Base-by-base conservation (phyloP, 2,797 vertebrate genomes). In the Ataeniobius toweri region DNA sequence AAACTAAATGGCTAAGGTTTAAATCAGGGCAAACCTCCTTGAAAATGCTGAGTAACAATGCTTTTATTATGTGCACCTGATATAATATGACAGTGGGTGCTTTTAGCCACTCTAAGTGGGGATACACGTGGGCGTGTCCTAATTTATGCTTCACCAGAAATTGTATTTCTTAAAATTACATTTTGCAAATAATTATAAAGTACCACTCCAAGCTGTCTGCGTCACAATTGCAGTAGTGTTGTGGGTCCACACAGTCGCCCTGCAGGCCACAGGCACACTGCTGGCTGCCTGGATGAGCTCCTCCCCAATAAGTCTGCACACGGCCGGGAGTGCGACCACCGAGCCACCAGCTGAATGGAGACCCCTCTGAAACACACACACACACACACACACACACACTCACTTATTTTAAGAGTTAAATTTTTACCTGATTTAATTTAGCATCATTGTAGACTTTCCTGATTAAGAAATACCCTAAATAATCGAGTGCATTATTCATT, bases 191-290 rank as follows among this genome's bases (percentile, higher is more conserved):
- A 53, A 18, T 55, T 53, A 20, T 53, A 53, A 53, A 53, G 90
- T 95, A 98, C 98, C 98, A 99, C 92, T 97, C 96, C 13, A 88
- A 88, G 75, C 94, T 95, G 93, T 97, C 96, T 0, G 97, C 96
- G 71, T 99, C 96, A 80, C 98, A 99, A 92, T 98, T 98, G 92
- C 98, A 99, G 92, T 95, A 94, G 91, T 96, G 95, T 0, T 96
- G 95, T 1, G 96, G 92, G 85, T 98, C 96, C 39, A 97, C 90
- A 79, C 97, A 98, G 92, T 81, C 95, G 13, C 95, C 96, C 79
- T 96, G 93, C 69, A 97, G 89, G n/a, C 97, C 97, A 51, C 98
- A 99, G 77, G 95, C 83, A 70, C 97, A 99, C 89, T 96, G 97
- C 75, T 95, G 96, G 80, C 93, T 94, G 80, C 94, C 92, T 1